These are phyloP conservation scores for Brachypalpus laphriformis DNA, from an alignment of 2,888 invertebrate species.

Conservation along the genomic window DNA sequence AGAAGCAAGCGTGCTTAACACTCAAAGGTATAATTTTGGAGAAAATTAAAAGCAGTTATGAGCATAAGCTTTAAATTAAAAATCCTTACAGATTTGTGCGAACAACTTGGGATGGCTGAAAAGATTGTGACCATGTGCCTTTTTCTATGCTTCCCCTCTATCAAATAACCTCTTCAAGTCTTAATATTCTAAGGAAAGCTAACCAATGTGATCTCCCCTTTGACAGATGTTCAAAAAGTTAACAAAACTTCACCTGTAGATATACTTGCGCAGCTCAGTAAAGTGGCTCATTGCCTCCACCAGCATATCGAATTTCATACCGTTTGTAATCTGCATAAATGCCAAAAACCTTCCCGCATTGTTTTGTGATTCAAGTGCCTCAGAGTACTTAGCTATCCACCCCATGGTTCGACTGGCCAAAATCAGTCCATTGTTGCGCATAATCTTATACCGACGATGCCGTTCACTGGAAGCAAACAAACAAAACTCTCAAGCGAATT, in stretches of 20 bases:
- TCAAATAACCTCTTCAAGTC: too few species aligned
- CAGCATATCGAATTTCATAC: slow-evolving; percentile 89
- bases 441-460: slow-evolving; percentile 87
- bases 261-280: slow-evolving; percentile 86
- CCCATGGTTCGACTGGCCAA: slow-evolving; percentile 88
- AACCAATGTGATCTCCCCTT: not conserved
- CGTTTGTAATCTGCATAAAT: slow-evolving; percentile 90
- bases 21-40: too few species aligned
- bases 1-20: too few species aligned
- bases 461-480: slow-evolving; percentile 84
- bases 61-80: too few species aligned
- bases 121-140: too few species aligned
- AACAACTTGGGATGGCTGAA: too few species aligned
- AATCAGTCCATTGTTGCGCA: slow-evolving; percentile 91
- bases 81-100: too few species aligned
- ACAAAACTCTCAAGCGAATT: slow-evolving; percentile 16
- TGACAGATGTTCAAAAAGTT: not conserved
- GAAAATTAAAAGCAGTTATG: too few species aligned
- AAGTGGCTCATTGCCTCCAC: slow-evolving; percentile 90
- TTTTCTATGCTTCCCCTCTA: too few species aligned
- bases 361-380: slow-evolving; percentile 85
- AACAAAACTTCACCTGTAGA: slow-evolving; percentile 83
- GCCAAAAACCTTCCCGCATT: slow-evolving; percentile 84
- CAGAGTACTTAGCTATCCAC: slow-evolving; percentile 88
- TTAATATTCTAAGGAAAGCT: too few species aligned